These are phyloP conservation scores for Zaprionus vittiger DNA, from an alignment of 1,140 invertebrate species.

Conservation along the genomic window DNA sequence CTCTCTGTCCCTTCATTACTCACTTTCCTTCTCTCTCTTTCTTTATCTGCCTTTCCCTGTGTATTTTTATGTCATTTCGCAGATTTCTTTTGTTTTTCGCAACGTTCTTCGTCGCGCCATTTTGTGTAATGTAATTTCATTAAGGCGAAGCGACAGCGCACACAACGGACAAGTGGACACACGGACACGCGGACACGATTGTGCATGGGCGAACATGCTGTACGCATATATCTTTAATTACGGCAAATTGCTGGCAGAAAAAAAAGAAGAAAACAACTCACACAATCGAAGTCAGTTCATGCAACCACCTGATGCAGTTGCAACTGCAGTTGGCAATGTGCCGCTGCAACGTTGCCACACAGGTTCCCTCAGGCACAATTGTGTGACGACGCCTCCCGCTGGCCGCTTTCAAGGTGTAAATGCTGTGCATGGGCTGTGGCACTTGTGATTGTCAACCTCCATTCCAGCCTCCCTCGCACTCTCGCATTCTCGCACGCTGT, in stretches of 20 bases:
- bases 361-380: conserved; percentile 43
- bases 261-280: not conserved
- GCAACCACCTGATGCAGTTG: conserved; percentile 40
- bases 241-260: conserved; percentile 41
- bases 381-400: conserved; percentile 21
- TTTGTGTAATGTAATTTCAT: conserved; percentile 71
- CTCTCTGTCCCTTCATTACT: conserved; percentile 8
- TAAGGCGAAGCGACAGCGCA: conserved; percentile 54
- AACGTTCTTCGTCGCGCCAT: conserved; percentile 30
- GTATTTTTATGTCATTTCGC: conserved; percentile 38
- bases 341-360: conserved; percentile 2
- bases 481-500: not conserved
- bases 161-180: conserved; percentile 32
- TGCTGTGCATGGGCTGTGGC: conserved; percentile 24
- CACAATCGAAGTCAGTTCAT: conserved; percentile 21
- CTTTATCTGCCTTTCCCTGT: not conserved
- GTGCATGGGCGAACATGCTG: conserved; percentile 1
- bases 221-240: conserved; percentile 60
- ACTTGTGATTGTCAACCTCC: conserved; percentile 26
- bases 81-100: conserved; percentile 50
- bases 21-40: conserved; percentile 4
- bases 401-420: conserved; percentile 45
- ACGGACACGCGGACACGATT: not conserved
- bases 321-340: not conserved
- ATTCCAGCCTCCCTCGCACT: no score